phyloP scores from a whole-genome alignment of 2,797 vertebrate genomes.

The Anisognathus igniventris region DNA sequence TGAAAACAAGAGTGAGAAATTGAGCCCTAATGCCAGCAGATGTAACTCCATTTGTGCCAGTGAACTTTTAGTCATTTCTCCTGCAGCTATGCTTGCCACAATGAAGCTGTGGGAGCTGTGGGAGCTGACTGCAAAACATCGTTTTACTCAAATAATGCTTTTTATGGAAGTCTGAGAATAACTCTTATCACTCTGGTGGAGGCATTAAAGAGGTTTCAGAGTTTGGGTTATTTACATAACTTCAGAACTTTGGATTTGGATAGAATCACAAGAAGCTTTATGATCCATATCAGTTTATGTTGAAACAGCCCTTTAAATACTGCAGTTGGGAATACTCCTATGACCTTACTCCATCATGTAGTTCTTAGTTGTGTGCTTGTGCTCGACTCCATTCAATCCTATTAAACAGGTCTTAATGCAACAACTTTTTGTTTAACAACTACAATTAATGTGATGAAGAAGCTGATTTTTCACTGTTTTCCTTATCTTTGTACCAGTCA shows the following conservation, averaged over 20 bases:
- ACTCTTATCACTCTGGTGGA: not conserved
- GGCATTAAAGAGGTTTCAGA: not conserved
- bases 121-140: not conserved
- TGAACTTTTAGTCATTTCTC: not conserved
- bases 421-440: not conserved
- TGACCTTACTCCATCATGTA: not conserved
- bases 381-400: not conserved
- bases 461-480: not conserved
- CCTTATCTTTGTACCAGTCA: not conserved
- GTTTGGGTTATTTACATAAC: not conserved
- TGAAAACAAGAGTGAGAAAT: constrained; percentile 31
- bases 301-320: not conserved
- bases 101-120: not conserved
- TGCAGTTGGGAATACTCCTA: not conserved
- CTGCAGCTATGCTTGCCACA: not conserved
- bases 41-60: not conserved
- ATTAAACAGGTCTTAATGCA: not conserved
- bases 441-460: not conserved
- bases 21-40: constrained; percentile 3
- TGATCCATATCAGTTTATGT: not conserved
- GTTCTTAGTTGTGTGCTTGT: not conserved
- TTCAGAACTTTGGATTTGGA: not conserved
- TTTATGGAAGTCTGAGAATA: not conserved
- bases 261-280: not conserved
- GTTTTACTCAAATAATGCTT: not conserved